Base-by-base conservation (phyloP, 2,888 invertebrate genomes). In the Drosophila subsilvestris region DNA sequence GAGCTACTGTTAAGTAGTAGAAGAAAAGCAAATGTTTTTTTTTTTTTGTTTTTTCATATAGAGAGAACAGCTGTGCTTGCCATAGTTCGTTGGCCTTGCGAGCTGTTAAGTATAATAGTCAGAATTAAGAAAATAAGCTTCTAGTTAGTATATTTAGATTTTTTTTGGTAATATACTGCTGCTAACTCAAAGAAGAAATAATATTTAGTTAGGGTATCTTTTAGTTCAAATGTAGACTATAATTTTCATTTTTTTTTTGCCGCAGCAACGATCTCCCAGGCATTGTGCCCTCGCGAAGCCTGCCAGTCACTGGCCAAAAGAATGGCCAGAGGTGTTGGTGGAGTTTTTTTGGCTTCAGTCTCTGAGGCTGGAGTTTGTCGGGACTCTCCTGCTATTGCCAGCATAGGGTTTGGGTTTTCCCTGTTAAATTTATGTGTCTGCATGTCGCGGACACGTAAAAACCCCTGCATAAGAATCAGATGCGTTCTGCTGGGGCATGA, bases 361-460 rank as follows among this genome's bases (percentile, higher is more conserved):
- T 2, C 44, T 37, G 37, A 20, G 44, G 37, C 27, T 55, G 17
- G 18, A 25, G 25, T 44, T 44, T 20, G 27, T 18, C 10, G 25
- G 25, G 42, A 18, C 27, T 27, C 18, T 6, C 14, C 27, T 27
- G 6, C 17, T 12, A 7, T 7, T 12, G 17, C 22, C 22, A 22
- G 22, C 22, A 22, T 22, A 10, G 22, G 3, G 48, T 44, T 42
- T 14, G n/a, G 42, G 43, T n/a, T 45, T 61, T 50, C 69, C 61
- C 66, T 54, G 66, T 66, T 61, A 86, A 88, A 83, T 83, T 83
- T 88, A 83, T 83, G 83, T 83, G 83, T 83, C 83, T 83, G 83
- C 83, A 66, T 76, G 88, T 76, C 88, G 76, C 56, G 72, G 62
- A 66, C 68, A 68, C 63, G 77, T 76, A 86, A 86, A 86, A 83